These are phyloP conservation scores for Drosophila pectinifera DNA, from an alignment of 1,140 invertebrate genomes.

Conservation along the genomic window DNA sequence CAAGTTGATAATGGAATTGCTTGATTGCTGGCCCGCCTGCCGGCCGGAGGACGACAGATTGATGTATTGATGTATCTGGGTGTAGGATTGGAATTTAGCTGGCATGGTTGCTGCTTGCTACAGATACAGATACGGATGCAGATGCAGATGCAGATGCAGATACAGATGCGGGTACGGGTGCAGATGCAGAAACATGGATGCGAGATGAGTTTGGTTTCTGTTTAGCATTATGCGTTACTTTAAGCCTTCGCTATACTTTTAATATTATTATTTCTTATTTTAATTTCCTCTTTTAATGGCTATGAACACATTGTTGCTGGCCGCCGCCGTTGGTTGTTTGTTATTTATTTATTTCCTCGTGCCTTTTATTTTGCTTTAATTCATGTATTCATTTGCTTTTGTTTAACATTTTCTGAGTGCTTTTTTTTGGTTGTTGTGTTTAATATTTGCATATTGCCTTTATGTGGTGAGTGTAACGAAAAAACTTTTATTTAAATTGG, in stretches of 20 bases:
- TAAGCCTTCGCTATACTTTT: constrained; percentile 26
- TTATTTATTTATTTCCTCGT: constrained; percentile 27
- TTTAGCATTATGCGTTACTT: constrained; percentile 58
- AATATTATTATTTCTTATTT: constrained; percentile 23
- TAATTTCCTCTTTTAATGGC: constrained; percentile 59
- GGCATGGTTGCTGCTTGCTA: constrained; percentile 60
- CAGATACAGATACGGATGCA: constrained; percentile 36
- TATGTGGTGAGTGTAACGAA: constrained; percentile 50
- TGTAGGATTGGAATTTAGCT: constrained; percentile 48
- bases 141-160: constrained; percentile 36
- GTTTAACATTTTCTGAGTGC: constrained; percentile 50
- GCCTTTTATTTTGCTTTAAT: constrained; percentile 21
- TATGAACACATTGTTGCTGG: constrained; percentile 73
- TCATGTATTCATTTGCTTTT: constrained; percentile 40
- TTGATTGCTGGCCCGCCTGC: constrained; percentile 60
- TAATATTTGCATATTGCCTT: constrained; percentile 73
- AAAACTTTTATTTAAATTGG: constrained; percentile 59
- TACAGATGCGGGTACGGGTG: constrained; percentile 51
- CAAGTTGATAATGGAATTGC: constrained; percentile 72
- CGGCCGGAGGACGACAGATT: constrained; percentile 47
- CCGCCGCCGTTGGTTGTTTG: constrained; percentile 31
- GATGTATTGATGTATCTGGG: constrained; percentile 59
- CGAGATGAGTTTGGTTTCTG: constrained; percentile 42
- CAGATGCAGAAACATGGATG: constrained; percentile 52
- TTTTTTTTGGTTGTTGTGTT: constrained; percentile 39